Percentiles rank a stretch among this genome's conserved stretches.
Evolutionary conservation across 2,888 invertebrate species (phyloP).

Genomic region (Parnassius smintheus): DNA sequence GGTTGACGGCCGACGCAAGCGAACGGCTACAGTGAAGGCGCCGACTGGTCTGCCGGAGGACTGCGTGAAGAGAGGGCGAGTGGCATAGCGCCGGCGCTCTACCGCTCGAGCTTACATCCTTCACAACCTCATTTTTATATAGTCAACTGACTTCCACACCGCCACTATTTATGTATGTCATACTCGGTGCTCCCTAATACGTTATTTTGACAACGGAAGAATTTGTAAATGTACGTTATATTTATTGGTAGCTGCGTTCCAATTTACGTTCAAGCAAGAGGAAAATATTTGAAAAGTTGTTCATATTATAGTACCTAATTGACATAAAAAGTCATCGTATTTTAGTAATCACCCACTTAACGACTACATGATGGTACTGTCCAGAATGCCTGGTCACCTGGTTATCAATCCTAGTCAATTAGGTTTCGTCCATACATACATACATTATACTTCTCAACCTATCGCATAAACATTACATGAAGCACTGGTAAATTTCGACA

Average conservation of each 20-base stretch:
- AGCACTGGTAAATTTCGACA: no score
- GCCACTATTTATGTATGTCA: conserved; percentile 79
- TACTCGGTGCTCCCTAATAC: conserved; percentile 73
- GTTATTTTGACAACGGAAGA: conserved; percentile 72
- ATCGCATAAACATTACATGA: no score
- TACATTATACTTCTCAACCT: no score
- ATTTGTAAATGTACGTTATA: conserved; percentile 67
- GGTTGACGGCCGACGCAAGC: conserved; percentile 35
- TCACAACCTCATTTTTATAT: conserved; percentile 77
- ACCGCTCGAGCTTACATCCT: conserved; percentile 59
- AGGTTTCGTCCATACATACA: no score
- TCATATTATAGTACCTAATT: no score
- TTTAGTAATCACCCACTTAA: no score
- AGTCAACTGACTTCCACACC: conserved; percentile 79
- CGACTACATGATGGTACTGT: no score
- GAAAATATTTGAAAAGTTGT: no score
- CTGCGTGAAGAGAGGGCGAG: conserved; percentile 59
- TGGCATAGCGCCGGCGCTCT: conserved; percentile 75
- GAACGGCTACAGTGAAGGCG: conserved; percentile 63
- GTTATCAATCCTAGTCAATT: no score
- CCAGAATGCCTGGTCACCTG: no score
- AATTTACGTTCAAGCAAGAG: background rate
- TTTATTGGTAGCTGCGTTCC: conserved; percentile 48
- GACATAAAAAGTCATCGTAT: no score
- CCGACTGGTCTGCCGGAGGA: conserved; percentile 64